Conservation (phyloP, 2,113 vertebrate species). For the Ptychochromis oligacanthus region DNA sequence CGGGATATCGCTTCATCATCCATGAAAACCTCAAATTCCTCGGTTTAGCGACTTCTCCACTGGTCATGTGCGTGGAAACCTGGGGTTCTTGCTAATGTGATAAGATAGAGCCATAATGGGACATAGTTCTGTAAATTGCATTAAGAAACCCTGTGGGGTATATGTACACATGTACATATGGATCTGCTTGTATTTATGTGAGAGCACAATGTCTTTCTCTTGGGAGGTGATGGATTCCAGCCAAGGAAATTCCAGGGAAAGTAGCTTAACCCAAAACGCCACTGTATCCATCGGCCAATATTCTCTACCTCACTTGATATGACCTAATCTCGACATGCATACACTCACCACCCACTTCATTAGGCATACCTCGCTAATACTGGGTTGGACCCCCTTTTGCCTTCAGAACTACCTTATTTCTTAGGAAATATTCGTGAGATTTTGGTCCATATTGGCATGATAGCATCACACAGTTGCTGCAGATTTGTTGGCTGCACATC, state of each 20-base stretch:
- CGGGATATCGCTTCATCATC: constrained; percentile 22
- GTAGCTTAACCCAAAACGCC: constrained; percentile 59
- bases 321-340: constrained; percentile 1
- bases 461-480: too few species aligned
- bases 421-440: not conserved
- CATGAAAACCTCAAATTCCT: constrained; percentile 19
- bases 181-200: constrained; percentile 54
- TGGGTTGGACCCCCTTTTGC: not conserved
- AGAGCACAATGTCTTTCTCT: constrained; percentile 58
- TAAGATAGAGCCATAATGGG: constrained; percentile 59
- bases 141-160: constrained; percentile 37
- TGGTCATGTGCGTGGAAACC: constrained; percentile 43
- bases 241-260: constrained; percentile 71
- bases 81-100: constrained; percentile 56
- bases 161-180: constrained; percentile 42
- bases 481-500: too few species aligned
- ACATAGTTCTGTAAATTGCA: constrained; percentile 55
- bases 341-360: not conserved
- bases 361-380: not conserved
- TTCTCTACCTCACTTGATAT: constrained; percentile 18
- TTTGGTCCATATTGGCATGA: too few species aligned
- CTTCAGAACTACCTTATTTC: not conserved
- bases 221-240: constrained; percentile 49
- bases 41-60: constrained; percentile 19
- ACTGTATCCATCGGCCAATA: constrained; percentile 30